Evolutionary conservation across 2,113 vertebrate genomes (phyloP).

Genomic region (Cygnus buccinator): DNA sequence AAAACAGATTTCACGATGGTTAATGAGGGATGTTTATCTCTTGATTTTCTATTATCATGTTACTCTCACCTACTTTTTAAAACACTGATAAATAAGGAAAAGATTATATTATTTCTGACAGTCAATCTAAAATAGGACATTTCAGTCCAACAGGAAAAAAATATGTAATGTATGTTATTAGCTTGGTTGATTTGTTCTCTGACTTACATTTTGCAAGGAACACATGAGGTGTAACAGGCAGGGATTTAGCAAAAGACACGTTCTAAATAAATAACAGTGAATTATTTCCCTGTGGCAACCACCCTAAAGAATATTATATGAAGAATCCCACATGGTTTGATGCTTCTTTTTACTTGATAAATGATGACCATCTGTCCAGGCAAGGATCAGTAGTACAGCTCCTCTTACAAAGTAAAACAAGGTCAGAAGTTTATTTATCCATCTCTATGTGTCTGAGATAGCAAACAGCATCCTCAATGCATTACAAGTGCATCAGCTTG

Average conservation of each 20-base stretch:
- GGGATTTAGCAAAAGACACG: neutral
- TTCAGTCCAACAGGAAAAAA: neutral
- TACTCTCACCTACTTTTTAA: neutral
- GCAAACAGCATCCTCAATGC: neutral
- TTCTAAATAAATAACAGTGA: constrained; percentile 13
- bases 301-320: neutral
- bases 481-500: neutral
- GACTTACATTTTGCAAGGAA: neutral
- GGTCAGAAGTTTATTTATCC: constrained; percentile 1
- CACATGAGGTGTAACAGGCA: neutral
- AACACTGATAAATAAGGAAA: neutral
- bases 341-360: constrained; percentile 17
- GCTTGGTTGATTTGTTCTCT: neutral
- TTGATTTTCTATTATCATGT: neutral
- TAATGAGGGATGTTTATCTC: neutral
- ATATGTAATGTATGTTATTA: neutral
- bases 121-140: neutral
- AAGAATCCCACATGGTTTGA: neutral
- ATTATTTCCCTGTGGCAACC: constrained; percentile 9
- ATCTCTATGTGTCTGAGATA: neutral
- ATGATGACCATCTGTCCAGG: neutral
- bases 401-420: constrained; percentile 15
- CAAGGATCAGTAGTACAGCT: neutral
- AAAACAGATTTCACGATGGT: neutral
- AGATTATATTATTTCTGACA: neutral